Evolutionary conservation across 2,888 invertebrate genomes (phyloP), one percentile per base, ranked within the genome.

Genomic region (Luperina nickerlii): DNA sequence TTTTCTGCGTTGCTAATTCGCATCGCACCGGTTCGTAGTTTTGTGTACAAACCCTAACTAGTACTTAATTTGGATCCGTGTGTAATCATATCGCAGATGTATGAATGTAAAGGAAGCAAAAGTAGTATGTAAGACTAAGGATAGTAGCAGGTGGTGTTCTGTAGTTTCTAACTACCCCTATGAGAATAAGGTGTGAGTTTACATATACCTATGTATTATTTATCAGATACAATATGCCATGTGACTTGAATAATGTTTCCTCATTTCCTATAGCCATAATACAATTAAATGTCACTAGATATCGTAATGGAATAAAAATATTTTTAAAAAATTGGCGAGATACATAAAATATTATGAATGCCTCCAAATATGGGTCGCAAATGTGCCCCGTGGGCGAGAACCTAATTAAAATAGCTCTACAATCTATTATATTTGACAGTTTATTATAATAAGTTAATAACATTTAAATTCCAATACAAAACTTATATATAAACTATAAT

Each of bases 381-480:
- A 73, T 38, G 38, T 27, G 24, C 45, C 57, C n/a, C 11, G 88
- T 88, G 82, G 90, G 88, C 76, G 87, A 24, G 9, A 27, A 68
- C 42, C 65, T 84, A 84, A 85, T 85, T 84, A 83, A 83, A 84
- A 86, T 66, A 74, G 72, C 66, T 67, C 69, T 18, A 85, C 69
- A 69, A 85, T 82, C 79, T 74, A 51, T 82, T 78, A 75, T 69
- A 85, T 67, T 76, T 71, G 83, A 81, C 84, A 84, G 72, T 73
- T 71, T 82, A 82, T 75, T 63, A 76, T 71, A 84, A 89, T 42
- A 42, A 42, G 42, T 42, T 42, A 42, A 42, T 85, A 82, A 76
- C 42, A 78, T 84, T 77, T 45, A 66, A 78, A 78, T 81, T 71
- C n/a, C n/a, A 74, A 57, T 57, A n/a, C 0, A 1, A n/a, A n/a